Conservation (phyloP, 1,140 invertebrate species). For the Ditylenchus dipsaci region DNA sequence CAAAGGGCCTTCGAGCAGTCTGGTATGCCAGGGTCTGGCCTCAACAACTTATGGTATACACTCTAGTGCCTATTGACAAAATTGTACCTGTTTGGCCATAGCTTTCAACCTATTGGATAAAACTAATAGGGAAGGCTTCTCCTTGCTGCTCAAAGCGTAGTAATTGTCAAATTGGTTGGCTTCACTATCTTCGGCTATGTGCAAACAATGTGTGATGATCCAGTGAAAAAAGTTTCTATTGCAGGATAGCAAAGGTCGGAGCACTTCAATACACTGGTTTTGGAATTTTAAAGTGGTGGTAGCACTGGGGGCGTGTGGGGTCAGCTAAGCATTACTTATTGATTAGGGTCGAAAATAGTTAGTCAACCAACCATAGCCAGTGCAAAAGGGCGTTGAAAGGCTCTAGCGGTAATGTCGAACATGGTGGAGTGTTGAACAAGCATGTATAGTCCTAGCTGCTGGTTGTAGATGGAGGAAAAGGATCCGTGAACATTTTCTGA, state of each 20-base stretch:
- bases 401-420: slow-evolving; percentile 45
- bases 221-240: slow-evolving; percentile 37
- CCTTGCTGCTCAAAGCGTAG: slow-evolving; percentile 26
- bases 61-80: too few relatives aligned
- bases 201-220: slow-evolving; percentile 27
- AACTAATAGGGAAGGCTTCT: background rate
- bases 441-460: slow-evolving; percentile 41
- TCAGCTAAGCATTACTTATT: slow-evolving; percentile 6
- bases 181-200: slow-evolving; percentile 29
- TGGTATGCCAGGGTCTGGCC: background rate
- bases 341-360: too few relatives aligned
- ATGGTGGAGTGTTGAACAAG: slow-evolving; percentile 44
- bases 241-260: slow-evolving; percentile 43
- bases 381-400: slow-evolving; percentile 53
- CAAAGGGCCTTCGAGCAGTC: background rate
- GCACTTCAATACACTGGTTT: slow-evolving; percentile 15
- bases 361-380: slow-evolving; percentile 18
- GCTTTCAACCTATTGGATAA: slow-evolving; percentile 29
- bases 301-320: slow-evolving; percentile 30
- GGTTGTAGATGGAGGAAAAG: slow-evolving; percentile 37
- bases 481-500: slow-evolving; percentile 51
- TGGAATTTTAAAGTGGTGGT: slow-evolving; percentile 24
- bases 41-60: background rate
- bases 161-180: slow-evolving; percentile 31
- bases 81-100: slow-evolving; percentile 33